phyloP scores from a whole-genome alignment of 2,797 vertebrate genomes.

The Macropus fuliginosus region DNA sequence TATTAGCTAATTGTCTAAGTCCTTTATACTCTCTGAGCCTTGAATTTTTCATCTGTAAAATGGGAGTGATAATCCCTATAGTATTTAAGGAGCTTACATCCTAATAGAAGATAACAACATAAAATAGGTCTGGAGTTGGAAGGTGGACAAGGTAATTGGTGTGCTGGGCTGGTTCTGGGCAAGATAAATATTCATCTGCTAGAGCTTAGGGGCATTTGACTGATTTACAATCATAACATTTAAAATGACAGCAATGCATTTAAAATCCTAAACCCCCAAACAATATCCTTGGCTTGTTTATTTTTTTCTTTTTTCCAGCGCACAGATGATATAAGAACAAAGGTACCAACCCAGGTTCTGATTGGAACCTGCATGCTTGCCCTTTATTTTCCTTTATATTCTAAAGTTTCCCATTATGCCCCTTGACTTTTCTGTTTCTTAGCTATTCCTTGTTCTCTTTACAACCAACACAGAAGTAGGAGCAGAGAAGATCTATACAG shows the following conservation, averaged over 20 bases:
- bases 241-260: neutral
- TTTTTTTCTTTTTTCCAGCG: conserved; percentile 20
- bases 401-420: neutral
- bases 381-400: conserved; percentile 37
- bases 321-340: neutral
- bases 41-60: too few species aligned
- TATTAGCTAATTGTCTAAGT: too few species aligned
- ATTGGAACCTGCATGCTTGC: neutral
- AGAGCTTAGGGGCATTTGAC: neutral
- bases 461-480: neutral
- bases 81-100: too few species aligned
- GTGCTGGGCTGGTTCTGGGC: neutral
- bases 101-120: neutral
- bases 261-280: neutral
- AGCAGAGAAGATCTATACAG: neutral
- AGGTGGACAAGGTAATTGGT: too few species aligned
- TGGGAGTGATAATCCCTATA: too few species aligned
- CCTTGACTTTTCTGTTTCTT: neutral
- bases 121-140: neutral
- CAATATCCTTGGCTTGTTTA: neutral
- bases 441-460: neutral
- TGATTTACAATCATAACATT: neutral
- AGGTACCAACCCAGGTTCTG: neutral
- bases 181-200: neutral
- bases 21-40: too few species aligned